Evolutionary conservation across 2,113 vertebrate species (phyloP).

Genomic region (Salvator merianae): DNA sequence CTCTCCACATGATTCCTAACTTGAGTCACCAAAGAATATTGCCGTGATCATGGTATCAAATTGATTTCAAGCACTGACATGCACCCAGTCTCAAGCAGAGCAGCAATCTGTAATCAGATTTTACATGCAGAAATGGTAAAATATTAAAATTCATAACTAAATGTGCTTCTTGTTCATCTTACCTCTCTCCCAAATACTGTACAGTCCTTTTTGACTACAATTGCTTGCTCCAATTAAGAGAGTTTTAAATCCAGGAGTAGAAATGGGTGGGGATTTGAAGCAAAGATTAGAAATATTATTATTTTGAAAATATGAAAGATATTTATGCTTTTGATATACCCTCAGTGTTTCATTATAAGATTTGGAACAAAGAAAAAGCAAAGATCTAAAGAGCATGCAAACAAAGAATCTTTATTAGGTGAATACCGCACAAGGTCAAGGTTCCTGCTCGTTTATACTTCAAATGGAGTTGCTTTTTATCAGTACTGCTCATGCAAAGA

Average conservation of each 20-base stretch:
- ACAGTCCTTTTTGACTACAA: conserved; percentile 35
- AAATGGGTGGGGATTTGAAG: conserved; percentile 63
- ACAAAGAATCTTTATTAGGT: conserved; percentile 42
- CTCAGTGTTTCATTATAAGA: conserved; percentile 69
- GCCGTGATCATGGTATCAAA: conserved; percentile 45
- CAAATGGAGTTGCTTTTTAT: conserved; percentile 61
- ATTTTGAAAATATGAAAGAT: conserved; percentile 50
- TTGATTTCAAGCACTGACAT: conserved; percentile 67
- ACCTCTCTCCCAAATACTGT: not conserved
- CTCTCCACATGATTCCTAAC: conserved; percentile 52
- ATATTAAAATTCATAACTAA: conserved; percentile 45
- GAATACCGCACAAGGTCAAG: conserved; percentile 18
- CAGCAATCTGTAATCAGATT: conserved; percentile 38
- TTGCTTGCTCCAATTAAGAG: conserved; percentile 37
- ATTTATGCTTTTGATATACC: conserved; percentile 59
- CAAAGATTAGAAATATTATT: conserved; percentile 46
- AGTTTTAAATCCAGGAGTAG: conserved; percentile 42
- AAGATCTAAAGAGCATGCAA: conserved; percentile 50
- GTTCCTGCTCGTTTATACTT: conserved; percentile 60
- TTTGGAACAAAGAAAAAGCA: conserved; percentile 61
- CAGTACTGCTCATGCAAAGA: conserved; percentile 53
- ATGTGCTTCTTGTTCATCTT: conserved; percentile 49
- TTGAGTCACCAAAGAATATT: conserved; percentile 45
- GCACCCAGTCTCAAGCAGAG: conserved; percentile 41
- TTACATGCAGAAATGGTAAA: conserved; percentile 56